Percentiles rank a stretch among this genome's conserved stretches.
Conservation (phyloP, 2,113 vertebrate species). For the Phrynosoma blainvillii region DNA sequence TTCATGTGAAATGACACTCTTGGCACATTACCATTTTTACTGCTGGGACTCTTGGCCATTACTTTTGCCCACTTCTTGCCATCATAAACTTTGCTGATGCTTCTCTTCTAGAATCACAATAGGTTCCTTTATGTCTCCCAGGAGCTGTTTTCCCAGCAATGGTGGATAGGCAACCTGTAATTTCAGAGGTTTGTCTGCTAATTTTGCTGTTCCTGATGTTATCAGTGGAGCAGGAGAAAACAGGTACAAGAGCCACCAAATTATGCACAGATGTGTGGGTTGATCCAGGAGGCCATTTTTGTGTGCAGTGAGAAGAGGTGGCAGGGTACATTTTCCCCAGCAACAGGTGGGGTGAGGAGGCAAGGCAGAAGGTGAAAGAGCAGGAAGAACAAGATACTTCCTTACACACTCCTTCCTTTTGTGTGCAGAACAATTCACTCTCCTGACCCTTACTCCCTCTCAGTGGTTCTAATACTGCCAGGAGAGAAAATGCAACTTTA, state of each 20-base stretch:
- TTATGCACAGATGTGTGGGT: not conserved
- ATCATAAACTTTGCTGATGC: constrained; percentile 28
- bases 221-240: not conserved
- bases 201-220: accelerated
- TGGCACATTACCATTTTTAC: constrained; percentile 24
- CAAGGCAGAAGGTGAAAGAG: not conserved
- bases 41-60: constrained; percentile 20
- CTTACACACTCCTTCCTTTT: not conserved
- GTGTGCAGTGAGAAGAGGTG: not conserved
- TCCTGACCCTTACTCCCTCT: not conserved
- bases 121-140: constrained; percentile 29
- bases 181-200: constrained; percentile 26
- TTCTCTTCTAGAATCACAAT: constrained; percentile 37
- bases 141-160: constrained; percentile 33
- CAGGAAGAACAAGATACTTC: not conserved
- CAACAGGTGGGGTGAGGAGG: too few species aligned
- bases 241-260: not conserved
- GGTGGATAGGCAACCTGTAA: constrained; percentile 47
- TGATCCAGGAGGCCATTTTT: not conserved
- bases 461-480: not conserved
- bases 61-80: not conserved
- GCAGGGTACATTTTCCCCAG: not conserved
- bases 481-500: not conserved
- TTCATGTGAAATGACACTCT: not conserved
- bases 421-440: not conserved